These are phyloP conservation scores for Agrypnus murinus DNA, from an alignment of 2,888 invertebrate species.

Conservation along the genomic window DNA sequence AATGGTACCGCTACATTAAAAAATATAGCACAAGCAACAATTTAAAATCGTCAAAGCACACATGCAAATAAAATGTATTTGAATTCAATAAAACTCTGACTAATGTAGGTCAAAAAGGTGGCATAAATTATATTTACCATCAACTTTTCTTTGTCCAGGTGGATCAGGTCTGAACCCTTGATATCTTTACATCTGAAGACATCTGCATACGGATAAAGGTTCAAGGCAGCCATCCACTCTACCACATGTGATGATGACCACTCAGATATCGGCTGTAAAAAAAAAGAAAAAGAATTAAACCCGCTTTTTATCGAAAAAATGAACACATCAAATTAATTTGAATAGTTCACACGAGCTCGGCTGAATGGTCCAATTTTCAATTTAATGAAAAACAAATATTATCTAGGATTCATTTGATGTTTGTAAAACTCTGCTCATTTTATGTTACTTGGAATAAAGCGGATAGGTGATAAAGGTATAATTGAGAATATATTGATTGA, in stretches of 20 bases:
- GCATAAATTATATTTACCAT: constrained; percentile 72
- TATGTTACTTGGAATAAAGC: background rate
- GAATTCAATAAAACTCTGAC: constrained; percentile 28
- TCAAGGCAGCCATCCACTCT: constrained; percentile 85
- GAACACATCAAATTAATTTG: no score
- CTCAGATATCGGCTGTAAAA: constrained; percentile 77
- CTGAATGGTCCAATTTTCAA: background rate
- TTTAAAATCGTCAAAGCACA: background rate
- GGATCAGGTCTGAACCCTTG: constrained; percentile 79
- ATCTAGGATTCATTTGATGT: background rate
- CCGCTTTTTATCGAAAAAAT: constrained; percentile 2
- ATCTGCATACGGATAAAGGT: constrained; percentile 82
- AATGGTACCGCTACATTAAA: no score
- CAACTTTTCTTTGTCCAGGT: constrained; percentile 79
- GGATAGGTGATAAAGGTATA: background rate
- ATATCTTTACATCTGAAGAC: constrained; percentile 82
- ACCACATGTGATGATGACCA: constrained; percentile 82
- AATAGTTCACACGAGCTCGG: no score
- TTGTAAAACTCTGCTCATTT: constrained; percentile 1
- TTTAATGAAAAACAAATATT: constrained; percentile 8
- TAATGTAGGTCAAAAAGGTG: constrained; percentile 25
- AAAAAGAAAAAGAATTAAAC: no score
- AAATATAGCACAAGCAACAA: no score
- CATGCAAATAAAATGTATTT: constrained; percentile 26
- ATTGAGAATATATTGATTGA: background rate